Evolutionary conservation across 2,113 vertebrate species (phyloP), one percentile per base, ranked within the genome.

Genomic region (Eulacestoma nigropectus): DNA sequence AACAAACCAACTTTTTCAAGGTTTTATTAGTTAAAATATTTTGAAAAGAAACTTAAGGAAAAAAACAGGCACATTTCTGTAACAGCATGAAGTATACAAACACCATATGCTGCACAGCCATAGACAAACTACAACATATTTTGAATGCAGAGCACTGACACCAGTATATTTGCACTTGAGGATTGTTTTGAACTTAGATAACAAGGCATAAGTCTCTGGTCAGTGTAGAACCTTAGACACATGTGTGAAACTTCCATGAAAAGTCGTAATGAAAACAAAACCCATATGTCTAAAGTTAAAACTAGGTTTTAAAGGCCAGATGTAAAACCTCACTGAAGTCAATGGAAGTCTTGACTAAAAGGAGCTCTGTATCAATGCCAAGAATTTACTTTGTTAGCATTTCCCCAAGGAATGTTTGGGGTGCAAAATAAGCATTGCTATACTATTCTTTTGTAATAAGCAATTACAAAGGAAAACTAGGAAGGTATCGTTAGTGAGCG

Each of bases 1-100:
- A 44, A 2, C 1, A 39, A 49, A 83, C 3, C 33, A 84, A 27
- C 4, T 16, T 64, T 64, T 41, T 8, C 4, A 13, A 4, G 0
- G 29, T 50, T 74, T 79, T 73, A 20, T 22, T 33, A 26, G 6
- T 13, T 33, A 62, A 67, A 89, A 47, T 49, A 42, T 44, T 81
- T 84, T 73, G 1, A 60, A 93, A 72, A 52, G 8, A 69, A 91
- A n/a, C 11, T 37, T 26, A 30, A 46, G 16, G 10, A 13, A 49
- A 84, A 67, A 49, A 35, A 17, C 3, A 72, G 3, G 4, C 29
- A 57, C 2, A 22, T 21, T 60, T 76, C 75, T 64, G 9, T 68
- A 82, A 59, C 6, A 29, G 7, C 1, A 0, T 46, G 13, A 19
- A 39, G 4, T 21, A 22, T 46, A 33, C 4, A 50, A 77, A 70